A percentile compares a stretch with the other conserved stretches of the same genome.
Conservation (phyloP, 2,888 invertebrate species). For the Axea sp. region DNA sequence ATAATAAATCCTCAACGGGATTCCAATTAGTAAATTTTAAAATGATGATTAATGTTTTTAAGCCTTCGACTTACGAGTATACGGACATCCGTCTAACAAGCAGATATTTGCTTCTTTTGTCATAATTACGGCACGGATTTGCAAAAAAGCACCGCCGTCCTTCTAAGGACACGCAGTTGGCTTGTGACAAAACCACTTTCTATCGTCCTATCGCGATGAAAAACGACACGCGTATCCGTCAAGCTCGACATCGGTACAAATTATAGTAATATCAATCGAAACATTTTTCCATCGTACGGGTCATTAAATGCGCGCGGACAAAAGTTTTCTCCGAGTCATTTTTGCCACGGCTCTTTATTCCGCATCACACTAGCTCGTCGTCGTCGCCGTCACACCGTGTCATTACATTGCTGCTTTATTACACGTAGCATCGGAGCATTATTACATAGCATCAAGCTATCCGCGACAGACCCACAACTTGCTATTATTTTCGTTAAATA, state of each 20-base stretch:
- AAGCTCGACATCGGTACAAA: conserved; percentile 15
- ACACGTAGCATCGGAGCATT: conserved; percentile 39
- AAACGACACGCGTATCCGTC: conserved; percentile 13
- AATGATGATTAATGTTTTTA: conserved; percentile 2
- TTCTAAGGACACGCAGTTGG: conserved; percentile 12
- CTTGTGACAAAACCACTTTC: conserved; percentile 7
- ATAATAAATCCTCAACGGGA: background rate
- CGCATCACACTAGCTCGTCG: conserved; percentile 35
- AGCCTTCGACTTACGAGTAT: background rate
- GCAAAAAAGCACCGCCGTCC: conserved; percentile 11
- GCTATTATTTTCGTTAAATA: conserved; percentile 47
- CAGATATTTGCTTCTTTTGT: background rate
- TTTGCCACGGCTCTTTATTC: conserved; percentile 25
- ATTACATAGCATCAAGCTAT: conserved; percentile 49
- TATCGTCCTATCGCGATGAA: conserved; percentile 7
- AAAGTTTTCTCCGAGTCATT: conserved; percentile 26
- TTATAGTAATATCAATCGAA: conserved; percentile 38
- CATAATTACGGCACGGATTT: no score
- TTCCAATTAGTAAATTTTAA: conserved; percentile 19
- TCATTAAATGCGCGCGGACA: conserved; percentile 34
- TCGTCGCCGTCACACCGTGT: conserved; percentile 28
- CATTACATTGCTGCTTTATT: conserved; percentile 40
- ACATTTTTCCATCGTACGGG: conserved; percentile 8
- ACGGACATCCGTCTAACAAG: background rate
- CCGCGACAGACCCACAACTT: conserved; percentile 22